These are phyloP conservation scores for Malachius bipustulatus DNA, from an alignment of 2,888 invertebrate genomes.

Conservation along the genomic window DNA sequence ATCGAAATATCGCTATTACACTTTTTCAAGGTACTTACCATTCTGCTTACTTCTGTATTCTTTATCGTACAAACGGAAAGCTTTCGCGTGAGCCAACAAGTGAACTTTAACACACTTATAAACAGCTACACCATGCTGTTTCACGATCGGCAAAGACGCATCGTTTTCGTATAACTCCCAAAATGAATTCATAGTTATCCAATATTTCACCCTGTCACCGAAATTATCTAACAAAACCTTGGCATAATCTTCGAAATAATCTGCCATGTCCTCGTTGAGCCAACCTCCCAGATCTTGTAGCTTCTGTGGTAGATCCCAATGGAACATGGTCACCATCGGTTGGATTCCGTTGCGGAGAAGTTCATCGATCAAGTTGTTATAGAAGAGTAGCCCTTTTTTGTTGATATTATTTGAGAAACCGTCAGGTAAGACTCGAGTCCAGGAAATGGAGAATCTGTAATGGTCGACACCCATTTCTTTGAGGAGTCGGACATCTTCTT, in stretches of 20 bases:
- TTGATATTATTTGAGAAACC: slow-evolving; percentile 56
- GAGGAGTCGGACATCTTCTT: slow-evolving; percentile 51
- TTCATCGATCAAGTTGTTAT: slow-evolving; percentile 62
- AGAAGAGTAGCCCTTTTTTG: slow-evolving; percentile 59
- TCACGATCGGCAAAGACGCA: slow-evolving; percentile 42
- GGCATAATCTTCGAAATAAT: slow-evolving; percentile 49
- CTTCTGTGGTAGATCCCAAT: slow-evolving; percentile 26
- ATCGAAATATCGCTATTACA: not conserved
- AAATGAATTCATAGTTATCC: slow-evolving; percentile 52
- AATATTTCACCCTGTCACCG: slow-evolving; percentile 29
- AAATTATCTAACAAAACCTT: slow-evolving; percentile 30
- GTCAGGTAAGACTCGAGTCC: slow-evolving; percentile 62
- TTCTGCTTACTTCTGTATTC: slow-evolving; percentile 44
- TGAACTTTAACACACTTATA: slow-evolving; percentile 53
- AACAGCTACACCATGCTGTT: slow-evolving; percentile 46
- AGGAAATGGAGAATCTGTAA: slow-evolving; percentile 63
- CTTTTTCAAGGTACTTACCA: slow-evolving; percentile 34
- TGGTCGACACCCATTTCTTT: slow-evolving; percentile 50
- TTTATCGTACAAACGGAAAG: slow-evolving; percentile 50
- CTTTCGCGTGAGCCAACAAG: slow-evolving; percentile 55
- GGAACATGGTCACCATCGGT: slow-evolving; percentile 53
- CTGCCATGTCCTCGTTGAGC: slow-evolving; percentile 47
- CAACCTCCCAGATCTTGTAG: slow-evolving; percentile 48
- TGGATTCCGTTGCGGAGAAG: slow-evolving; percentile 42
- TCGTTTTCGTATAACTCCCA: slow-evolving; percentile 42